Percentiles rank a stretch among this genome's conserved stretches.
These are phyloP conservation scores for Nycticryphes semicollaris DNA, from an alignment of 2,113 vertebrate genomes.

Conservation along the genomic window DNA sequence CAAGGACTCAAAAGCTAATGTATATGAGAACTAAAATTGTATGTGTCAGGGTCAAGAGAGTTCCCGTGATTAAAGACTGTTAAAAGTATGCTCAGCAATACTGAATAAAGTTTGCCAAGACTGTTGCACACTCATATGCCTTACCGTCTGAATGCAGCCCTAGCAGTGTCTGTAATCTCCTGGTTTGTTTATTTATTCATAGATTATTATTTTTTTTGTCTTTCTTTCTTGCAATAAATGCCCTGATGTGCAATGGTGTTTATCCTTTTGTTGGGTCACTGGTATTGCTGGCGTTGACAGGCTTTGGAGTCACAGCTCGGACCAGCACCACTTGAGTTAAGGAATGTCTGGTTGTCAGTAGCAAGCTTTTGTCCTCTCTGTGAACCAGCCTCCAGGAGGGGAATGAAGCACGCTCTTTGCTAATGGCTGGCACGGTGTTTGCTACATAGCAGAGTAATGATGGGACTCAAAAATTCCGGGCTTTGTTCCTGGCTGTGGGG, in stretches of 20 bases:
- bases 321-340: conserved; percentile 43
- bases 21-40: background rate
- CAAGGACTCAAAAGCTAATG: background rate
- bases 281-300: background rate
- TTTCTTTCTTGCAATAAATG: background rate
- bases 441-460: conserved; percentile 41
- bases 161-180: background rate
- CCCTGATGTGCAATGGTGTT: background rate
- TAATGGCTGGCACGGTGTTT: conserved; percentile 32
- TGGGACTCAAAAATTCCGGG: background rate
- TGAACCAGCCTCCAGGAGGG: conserved; percentile 39
- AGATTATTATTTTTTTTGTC: background rate
- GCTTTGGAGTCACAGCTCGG: background rate
- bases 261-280: background rate
- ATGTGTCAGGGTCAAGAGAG: background rate
- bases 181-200: background rate
- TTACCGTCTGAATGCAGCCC: background rate
- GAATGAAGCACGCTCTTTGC: conserved; percentile 22
- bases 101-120: background rate
- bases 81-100: background rate
- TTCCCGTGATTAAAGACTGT: background rate
- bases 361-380: conserved; percentile 54
- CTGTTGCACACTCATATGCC: background rate
- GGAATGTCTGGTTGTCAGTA: conserved; percentile 44
- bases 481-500: conserved; percentile 26